Evolutionary conservation across 2,888 invertebrate species (phyloP).

Genomic region (Chrysina gloriosa): DNA sequence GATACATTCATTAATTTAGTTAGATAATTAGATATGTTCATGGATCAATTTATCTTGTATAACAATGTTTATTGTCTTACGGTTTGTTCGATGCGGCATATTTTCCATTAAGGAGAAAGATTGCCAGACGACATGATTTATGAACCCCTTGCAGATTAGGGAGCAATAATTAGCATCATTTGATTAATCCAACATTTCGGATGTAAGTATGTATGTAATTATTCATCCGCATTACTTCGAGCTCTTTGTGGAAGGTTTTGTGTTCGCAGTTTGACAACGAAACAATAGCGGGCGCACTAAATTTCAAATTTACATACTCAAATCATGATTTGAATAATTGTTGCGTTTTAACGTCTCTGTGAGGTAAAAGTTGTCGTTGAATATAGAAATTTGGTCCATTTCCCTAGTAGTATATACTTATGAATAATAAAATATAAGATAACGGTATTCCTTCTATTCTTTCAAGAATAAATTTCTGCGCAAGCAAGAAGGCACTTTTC

Average conservation of each 20-base stretch:
- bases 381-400: neutral
- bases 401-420: neutral
- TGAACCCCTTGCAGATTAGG: neutral
- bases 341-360: neutral
- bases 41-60: neutral
- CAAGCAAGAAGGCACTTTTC: too few relatives aligned
- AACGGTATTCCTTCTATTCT: neutral
- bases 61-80: neutral
- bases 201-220: neutral
- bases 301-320: neutral
- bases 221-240: too few relatives aligned
- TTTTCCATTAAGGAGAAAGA: neutral
- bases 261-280: neutral
- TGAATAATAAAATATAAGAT: neutral
- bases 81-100: neutral
- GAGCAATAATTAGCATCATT: neutral
- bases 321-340: slow-evolving; percentile 2
- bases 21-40: neutral
- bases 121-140: neutral
- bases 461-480: neutral
- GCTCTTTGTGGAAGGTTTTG: too few relatives aligned
- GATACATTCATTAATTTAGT: neutral
- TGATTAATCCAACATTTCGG: neutral
- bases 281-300: neutral
- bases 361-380: neutral